Evolutionary conservation across 2,797 vertebrate species (phyloP), one percentile per base, ranked within the genome.

Genomic region (Tokudaia muenninki): DNA sequence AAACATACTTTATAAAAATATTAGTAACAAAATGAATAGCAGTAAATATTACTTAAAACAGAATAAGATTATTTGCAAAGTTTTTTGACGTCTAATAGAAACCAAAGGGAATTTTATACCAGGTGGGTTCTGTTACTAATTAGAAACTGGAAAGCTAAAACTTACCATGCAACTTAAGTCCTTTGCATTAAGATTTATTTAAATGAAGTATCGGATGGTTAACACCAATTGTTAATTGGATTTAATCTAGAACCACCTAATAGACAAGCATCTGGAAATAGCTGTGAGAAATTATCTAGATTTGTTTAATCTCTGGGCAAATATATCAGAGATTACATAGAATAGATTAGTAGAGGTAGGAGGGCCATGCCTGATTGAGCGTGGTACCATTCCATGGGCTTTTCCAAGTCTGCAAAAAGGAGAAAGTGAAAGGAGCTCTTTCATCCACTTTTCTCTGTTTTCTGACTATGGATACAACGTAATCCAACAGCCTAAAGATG

Each of bases 1-100:
- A 87, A 90, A 83, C 34, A 77, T 29, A 75, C 3, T 82, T 92
- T 83, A 61, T n/a, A 67, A 77, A 87, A 80, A 57, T 50, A 84
- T 44, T 63, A 94, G 50, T 19, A 81, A 57, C 55, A 82, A 77
- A 90, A 21, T 70, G 19, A 87, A 37, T 72, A 72, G 17, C 17
- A 37, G 65, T 31, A 82, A 34, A 5, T 34, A 92, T 88, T 90
- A 93, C 41, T 79, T 91, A 41, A 47, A 34, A 22, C 44, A 34
- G n/a, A 91, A 16, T 83, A 5, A 92, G 21, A 78, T 21, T 13
- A 95, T 87, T 95, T 89, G 14, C 86, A 8, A 37, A 1, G 29
- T 97, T 52, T 83, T 50, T 8, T 9, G 4, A 17, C 34, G 1
- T 55, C 91, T 59, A 77, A 21, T 29, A 81, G 75, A 96, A 29